Base-by-base conservation (phyloP, 2,113 vertebrate species). In the Odocoileus hemionus region DNA sequence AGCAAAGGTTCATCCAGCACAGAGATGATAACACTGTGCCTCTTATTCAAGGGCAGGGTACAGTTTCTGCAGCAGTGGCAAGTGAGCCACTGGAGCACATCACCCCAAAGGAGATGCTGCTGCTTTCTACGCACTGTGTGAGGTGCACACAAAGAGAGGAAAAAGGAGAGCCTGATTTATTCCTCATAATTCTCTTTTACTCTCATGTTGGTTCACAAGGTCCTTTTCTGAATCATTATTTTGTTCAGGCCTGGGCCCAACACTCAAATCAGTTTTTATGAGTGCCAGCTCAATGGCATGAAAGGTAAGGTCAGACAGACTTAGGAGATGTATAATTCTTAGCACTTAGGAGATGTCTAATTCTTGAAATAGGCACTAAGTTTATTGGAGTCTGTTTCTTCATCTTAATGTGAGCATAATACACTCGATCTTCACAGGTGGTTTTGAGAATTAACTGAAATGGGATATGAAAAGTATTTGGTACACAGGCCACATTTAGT, bases 91-190 rank as follows among this genome's bases (percentile, higher is more conserved):
- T 57, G 82, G 96, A 58, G 91, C 57, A 25, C 12, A 7, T 2
- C 0, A 14, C 17, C 86, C 57, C 5, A 0, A 30, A 55, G 28
- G 28, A 14, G 30, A 19, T 15, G 0, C 1, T 3, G 0, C 3
- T 43, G 10, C 12, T 28, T 45, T 28, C 7, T 13, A 7, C 13
- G 39, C 30, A 64, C 33, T 28, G 5, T 9, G 2, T 12, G 45
- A 52, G 11, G 15, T 25, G 23, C 39, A 39, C 30, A 26, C 2
- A 17, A 33, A 60, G 25, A 89, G 61, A 85, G 14, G 17, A 9
- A n/a, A 74, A 84, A 30, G 15, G 7, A 50, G 17, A 67, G 14
- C 55, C 17, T 30, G 47, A 16, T 76, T 67, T 25, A 23, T 86
- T 84, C 64, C 45, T 52, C 28, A 25, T 43, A 25, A 25, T 6